Evolutionary conservation across 2,797 vertebrate species (phyloP), one percentile per base, ranked within the genome.

Genomic region (Trematomus bernacchii): DNA sequence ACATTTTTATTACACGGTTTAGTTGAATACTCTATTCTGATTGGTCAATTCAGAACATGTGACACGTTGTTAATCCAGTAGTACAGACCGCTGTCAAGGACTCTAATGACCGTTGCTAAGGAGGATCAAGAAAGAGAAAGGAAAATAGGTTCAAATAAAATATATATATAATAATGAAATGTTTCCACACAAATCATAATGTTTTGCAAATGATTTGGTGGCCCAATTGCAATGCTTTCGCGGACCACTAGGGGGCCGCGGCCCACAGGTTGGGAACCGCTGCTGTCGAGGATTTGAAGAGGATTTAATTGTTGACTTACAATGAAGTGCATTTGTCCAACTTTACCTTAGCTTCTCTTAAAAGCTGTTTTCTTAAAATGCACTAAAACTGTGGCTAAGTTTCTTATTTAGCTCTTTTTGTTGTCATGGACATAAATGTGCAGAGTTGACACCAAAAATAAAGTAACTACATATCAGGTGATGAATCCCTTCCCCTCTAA

Each of bases 281-380:
- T 14, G 7, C 27, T 51, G 10, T 18, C 27, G 23, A 27, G 71
- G 59, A 72, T 68, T 72, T 55, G 8, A 55, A 10, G 44, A 30
- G 44, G 66, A 76, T 79, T 72, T 62, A 50, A 27, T 64, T 55
- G 66, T 65, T 75, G 66, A 73, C 52, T 50, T 33, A 33, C 51
- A 52, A 8, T 21, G 19, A 61, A 33, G 33, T 30, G 27, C n/a
- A 11, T 27, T 43, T 37, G 37, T 54, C 55, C 21, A n/a, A 54
- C 43, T 53, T 70, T 3, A 3, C 42, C 50, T 62, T n/a, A 18
- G 15, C 16, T 27, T 77, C 21, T 74, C 14, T 14, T 8, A 30
- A 33, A 16, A 57, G 33, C 50, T 27, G 18, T 30, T 51, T 61
- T 71, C 15, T 51, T 68, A 44, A 16, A 66, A 51, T 71, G 40